Percentiles rank a stretch among this genome's conserved stretches.
Conservation (phyloP, 2,888 invertebrate species). For the Crocallis elinguaria region DNA sequence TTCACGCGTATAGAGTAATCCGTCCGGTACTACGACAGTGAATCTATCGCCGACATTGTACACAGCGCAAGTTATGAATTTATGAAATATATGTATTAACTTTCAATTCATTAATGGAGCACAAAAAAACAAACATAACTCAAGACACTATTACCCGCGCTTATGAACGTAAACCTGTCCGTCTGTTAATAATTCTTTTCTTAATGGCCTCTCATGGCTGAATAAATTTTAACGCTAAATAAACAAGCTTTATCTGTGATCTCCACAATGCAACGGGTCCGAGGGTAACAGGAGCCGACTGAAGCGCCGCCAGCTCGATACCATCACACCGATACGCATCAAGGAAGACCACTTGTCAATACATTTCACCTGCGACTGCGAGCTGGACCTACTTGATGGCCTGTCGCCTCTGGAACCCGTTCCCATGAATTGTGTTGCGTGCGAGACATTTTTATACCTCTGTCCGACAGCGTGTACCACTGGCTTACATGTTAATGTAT, state of each 20-base stretch:
- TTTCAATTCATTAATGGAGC: slow-evolving; percentile 68
- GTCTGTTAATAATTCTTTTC: slow-evolving; percentile 73
- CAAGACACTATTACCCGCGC: slow-evolving; percentile 62
- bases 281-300: slow-evolving; percentile 75
- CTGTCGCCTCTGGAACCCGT: slow-evolving; percentile 73
- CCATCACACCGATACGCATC: slow-evolving; percentile 83
- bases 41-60: slow-evolving; percentile 31
- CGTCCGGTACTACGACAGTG: slow-evolving; percentile 43
- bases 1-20: slow-evolving; percentile 52
- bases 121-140: slow-evolving; percentile 64
- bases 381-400: slow-evolving; percentile 69
- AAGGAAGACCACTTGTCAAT: slow-evolving; percentile 85
- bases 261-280: slow-evolving; percentile 76
- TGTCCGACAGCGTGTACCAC: slow-evolving; percentile 66
- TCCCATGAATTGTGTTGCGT: slow-evolving; percentile 77
- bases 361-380: slow-evolving; percentile 76
- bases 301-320: slow-evolving; percentile 79
- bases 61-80: slow-evolving; percentile 50
- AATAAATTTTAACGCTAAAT: slow-evolving; percentile 81
- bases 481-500: slow-evolving; percentile 71
- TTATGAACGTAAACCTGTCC: slow-evolving; percentile 74
- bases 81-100: slow-evolving; percentile 63
- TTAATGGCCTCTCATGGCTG: slow-evolving; percentile 75
- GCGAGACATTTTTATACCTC: slow-evolving; percentile 77
- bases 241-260: slow-evolving; percentile 80